phyloP scores from a whole-genome alignment of 1,140 invertebrate species.

The Caenorhabditis remanei region DNA sequence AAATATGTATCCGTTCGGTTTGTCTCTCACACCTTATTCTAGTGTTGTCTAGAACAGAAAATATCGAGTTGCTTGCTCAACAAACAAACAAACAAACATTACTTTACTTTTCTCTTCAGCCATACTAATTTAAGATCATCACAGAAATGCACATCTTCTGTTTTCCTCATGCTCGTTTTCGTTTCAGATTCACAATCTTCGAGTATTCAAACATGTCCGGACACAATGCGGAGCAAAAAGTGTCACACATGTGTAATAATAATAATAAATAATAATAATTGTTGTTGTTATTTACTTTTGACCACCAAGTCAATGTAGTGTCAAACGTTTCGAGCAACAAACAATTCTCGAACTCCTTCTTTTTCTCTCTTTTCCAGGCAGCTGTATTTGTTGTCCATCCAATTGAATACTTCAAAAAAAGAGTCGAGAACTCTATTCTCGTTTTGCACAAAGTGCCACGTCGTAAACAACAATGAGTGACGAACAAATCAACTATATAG shows the following conservation, averaged over 20 bases:
- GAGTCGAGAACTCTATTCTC: not conserved
- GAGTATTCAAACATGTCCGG: not conserved
- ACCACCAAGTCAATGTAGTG: slow-evolving; percentile 21
- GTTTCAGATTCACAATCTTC: slow-evolving; percentile 1
- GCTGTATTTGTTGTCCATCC: slow-evolving; percentile 45
- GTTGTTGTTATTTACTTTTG: slow-evolving; percentile 44
- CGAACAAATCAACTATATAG: slow-evolving; percentile 50
- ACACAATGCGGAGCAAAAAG: not conserved
- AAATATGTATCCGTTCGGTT: slow-evolving; percentile 24
- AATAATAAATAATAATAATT: slow-evolving; percentile 45
- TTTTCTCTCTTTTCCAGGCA: not conserved
- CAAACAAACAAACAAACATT: slow-evolving; percentile 45
- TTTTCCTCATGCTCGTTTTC: not conserved
- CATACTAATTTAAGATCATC: slow-evolving; percentile 35
- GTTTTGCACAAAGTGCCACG: slow-evolving; percentile 21
- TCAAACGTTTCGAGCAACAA: slow-evolving; percentile 52
- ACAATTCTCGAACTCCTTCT: slow-evolving; percentile 42
- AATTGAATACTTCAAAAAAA: slow-evolving; percentile 48
- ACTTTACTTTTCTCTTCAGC: slow-evolving; percentile 20
- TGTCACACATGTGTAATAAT: slow-evolving; percentile 34
- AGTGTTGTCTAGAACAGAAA: slow-evolving; percentile 9
- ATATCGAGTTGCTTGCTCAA: slow-evolving; percentile 19
- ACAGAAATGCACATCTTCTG: slow-evolving; percentile 28
- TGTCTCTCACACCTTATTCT: slow-evolving; percentile 37
- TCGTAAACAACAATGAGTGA: slow-evolving; percentile 49